Evolutionary conservation across 2,888 invertebrate genomes (phyloP), one percentile per base, ranked within the genome.

Genomic region (Thymelicus acteon): DNA sequence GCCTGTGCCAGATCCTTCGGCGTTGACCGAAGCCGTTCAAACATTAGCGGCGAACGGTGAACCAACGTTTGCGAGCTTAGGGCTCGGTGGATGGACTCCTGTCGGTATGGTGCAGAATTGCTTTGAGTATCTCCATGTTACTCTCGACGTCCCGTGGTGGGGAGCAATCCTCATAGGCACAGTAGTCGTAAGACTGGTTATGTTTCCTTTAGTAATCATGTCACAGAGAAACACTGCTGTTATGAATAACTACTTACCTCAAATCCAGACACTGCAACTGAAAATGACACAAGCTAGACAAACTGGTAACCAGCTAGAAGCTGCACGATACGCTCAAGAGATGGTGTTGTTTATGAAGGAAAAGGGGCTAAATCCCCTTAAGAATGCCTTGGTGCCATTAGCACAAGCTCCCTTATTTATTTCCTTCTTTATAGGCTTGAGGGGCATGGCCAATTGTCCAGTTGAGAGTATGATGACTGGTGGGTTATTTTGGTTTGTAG

Each of bases 121-220:
- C 74, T 91, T 99, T 79, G 99, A 99, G 88, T 96, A 93, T 80
- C 78, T 98, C 52, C 99, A 99, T 84, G 95, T 97, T n/a, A 89
- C 94, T 0, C 87, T 95, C 12, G 97, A 97, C 77, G 75, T 99
- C 12, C 99, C 99, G 0, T 99, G 99, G 99, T 99, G 99, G 98
- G 96, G 95, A 49, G 94, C 97, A 12, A 98, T 99, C 78, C 94
- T 96, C 3, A 89, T 96, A 68, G 97, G 97, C n/a, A 99, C 99
- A 0, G 72, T 97, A 1, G 87, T 95, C 44, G 95, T 98, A 0
- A 95, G 99, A 80, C 81, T 96, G 0, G 77, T 95, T 0, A 94
- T 99, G 85, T 98, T 99, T 79, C 99, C 99, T 0, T 86, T 99
- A 68, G 97, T 98, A 0, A 95, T 99, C 67, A 87, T 96, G 79